Base-by-base conservation (phyloP, 2,888 invertebrate genomes). In the Drosophila lacicola region DNA sequence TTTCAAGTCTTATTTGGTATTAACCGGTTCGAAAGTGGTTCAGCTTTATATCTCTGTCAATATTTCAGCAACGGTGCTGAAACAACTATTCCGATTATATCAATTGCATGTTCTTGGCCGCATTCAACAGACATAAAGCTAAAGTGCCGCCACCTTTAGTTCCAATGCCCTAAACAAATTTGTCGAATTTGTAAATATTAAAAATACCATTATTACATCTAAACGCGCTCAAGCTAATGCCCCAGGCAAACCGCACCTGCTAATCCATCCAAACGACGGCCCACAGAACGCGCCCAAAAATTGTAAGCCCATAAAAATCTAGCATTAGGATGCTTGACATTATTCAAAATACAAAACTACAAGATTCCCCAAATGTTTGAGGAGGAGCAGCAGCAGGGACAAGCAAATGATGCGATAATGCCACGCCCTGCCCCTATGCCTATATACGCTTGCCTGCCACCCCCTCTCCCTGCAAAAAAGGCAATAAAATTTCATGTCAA, bases 401-500 rank as follows among this genome's bases (percentile, higher is more conserved):
- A 41, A 57, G 53, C 62, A 70, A 70, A 50, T 66, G 68, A 65
- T 65, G 53, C 62, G 64, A 67, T 67, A 56, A 64, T 75, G 74
- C 69, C 70, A 75, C 70, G 63, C 64, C 64, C 37, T 45, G 53
- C 44, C 64, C 36, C 64, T 47, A 29, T 47, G 63, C 29, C 64
- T 47, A 29, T 45, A 58, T 21, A 36, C 14, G 17, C 45, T 10
- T 8, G 19, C 33, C 3, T 8, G n/a, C 8, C 14, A 4, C 8
- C 3, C 5, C 13, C 14, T 8, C 39, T 39, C 33, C 14, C 47
- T 36, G 80, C 85, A 82, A 82, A 85, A 87, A 85, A 79, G 75
- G 83, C 86, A 75, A 83, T 86, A 88, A 86, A 86, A 88, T 80
- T 78, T 78, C 70, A 88, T 88, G 86, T 80, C 80, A 77, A 68